Evolutionary conservation across 2,113 vertebrate species (phyloP).

Genomic region (Eulacestoma nigropectus): DNA sequence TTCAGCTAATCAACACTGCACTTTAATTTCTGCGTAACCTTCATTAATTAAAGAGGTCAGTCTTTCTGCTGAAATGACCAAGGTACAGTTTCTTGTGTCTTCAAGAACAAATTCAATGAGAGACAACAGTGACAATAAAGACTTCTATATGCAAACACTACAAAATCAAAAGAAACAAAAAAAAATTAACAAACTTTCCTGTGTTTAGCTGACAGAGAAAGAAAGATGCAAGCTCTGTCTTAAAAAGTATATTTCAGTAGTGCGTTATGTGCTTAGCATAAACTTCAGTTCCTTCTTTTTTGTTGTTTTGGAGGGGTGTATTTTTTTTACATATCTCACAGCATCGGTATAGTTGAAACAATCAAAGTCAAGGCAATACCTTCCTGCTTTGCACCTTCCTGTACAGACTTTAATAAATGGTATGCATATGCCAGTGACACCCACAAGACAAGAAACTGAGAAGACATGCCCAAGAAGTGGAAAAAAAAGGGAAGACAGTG

Average conservation of each 20-base stretch:
- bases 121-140: background rate
- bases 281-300: background rate
- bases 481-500: background rate
- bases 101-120: background rate
- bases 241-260: background rate
- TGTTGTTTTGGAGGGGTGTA: rapidly evolving
- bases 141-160: background rate
- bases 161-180: background rate
- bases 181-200: background rate
- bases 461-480: background rate
- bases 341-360: background rate
- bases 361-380: background rate
- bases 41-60: background rate
- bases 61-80: background rate
- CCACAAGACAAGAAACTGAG: background rate
- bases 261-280: background rate
- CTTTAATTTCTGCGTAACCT: constrained; percentile 2
- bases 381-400: background rate
- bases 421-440: background rate
- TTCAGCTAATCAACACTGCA: background rate
- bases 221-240: background rate
- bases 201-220: background rate
- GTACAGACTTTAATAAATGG: background rate
- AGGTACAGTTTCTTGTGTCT: background rate
- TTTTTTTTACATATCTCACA: background rate